Evolutionary conservation across 2,888 invertebrate genomes (phyloP).

Genomic region (Drosophila subquinaria): DNA sequence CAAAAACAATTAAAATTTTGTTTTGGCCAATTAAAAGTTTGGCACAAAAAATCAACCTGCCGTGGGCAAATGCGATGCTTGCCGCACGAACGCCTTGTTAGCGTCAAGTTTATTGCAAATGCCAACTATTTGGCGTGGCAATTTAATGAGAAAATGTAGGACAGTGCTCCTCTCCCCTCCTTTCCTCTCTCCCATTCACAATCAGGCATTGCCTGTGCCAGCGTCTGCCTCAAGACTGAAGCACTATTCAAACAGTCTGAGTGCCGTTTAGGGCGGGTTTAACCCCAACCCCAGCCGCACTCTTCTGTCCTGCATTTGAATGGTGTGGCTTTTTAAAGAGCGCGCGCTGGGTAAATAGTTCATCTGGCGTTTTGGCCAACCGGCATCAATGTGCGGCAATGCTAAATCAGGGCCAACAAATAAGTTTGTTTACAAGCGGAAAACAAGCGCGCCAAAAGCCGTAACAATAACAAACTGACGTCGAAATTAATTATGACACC

Average conservation of each 20-base stretch:
- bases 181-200: conserved; percentile 40
- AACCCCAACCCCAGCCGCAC: not conserved
- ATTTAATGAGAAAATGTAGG: conserved; percentile 81
- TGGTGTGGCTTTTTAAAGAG: conserved; percentile 25
- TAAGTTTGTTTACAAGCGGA: conserved; percentile 55
- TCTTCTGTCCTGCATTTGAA: not conserved
- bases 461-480: conserved; percentile 59
- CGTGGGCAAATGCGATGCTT: conserved; percentile 58
- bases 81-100: conserved; percentile 75
- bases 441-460: conserved; percentile 54
- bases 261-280: conserved; percentile 44
- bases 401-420: conserved; percentile 49
- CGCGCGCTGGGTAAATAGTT: conserved; percentile 37
- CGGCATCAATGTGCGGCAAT: conserved; percentile 38
- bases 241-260: conserved; percentile 74
- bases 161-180: conserved; percentile 42
- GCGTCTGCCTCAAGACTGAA: conserved; percentile 57
- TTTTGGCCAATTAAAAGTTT: conserved; percentile 80
- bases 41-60: conserved; percentile 55
- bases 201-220: conserved; percentile 2
- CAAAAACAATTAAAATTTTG: conserved; percentile 69
- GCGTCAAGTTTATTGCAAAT: conserved; percentile 74
- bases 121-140: conserved; percentile 74
- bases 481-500: conserved; percentile 76
- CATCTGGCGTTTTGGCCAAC: conserved; percentile 24